Base-by-base conservation (phyloP, 2,888 invertebrate species). In the Eupithecia exiguata region DNA sequence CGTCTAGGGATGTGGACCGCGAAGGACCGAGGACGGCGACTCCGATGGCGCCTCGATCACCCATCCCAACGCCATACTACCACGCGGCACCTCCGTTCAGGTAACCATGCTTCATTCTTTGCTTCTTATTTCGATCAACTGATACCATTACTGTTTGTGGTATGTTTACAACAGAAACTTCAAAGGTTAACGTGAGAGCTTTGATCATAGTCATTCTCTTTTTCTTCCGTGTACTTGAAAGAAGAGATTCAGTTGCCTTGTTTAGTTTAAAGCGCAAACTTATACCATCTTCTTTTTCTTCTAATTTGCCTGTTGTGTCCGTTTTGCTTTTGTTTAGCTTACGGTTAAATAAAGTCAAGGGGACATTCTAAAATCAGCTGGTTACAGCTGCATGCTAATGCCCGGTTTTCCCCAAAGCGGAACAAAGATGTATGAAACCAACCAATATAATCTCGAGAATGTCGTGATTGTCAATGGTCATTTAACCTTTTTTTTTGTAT, bases 21-120 rank as follows among this genome's bases (percentile, higher is more conserved):
- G 92, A 92, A 68, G 90, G 84, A 70, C 88, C 89, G 53, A 79
- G 83, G 40, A 83, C 89, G 18, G 87, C 87, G 40, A 87, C 90
- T 21, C 86, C 91, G 68, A 82, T 88, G 75, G 91, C 94, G 77
- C 94, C 94, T 72, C 90, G 93, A 53, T 93, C 94, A 65, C 94
- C 94, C 70, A 84, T 92, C 69, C 87, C 88, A 68, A 85, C 88
- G 70, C 58, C 58, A 58, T 58, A 58, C 58, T 58, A 58, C 58
- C 58, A 58, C 58, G 85, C 85, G 76, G 88, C 90, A 72, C 85
- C 90, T 76, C 92, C 94, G 72, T 95, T 94, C 91, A 95, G 95
- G 95, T 95, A 91, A 81, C 40, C 73, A 77, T 78, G 69, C 49
- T 71, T 73, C 49, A 71, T 30, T 66, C 16, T 65, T 65, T 36